Base-by-base conservation (phyloP, 2,113 vertebrate species). In the Planiliza haematocheilus region DNA sequence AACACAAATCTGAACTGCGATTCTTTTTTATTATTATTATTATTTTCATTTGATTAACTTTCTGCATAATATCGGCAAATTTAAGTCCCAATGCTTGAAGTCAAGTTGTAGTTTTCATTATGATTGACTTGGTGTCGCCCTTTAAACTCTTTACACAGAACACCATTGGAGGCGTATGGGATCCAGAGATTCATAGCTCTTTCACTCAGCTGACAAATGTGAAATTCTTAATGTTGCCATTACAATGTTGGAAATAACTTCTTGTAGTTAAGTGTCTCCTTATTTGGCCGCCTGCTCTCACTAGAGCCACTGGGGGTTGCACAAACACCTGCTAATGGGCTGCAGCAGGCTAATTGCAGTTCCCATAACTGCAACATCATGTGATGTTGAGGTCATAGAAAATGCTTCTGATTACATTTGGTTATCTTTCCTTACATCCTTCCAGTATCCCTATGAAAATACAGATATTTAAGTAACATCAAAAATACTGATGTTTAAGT, bases 281-380 rank as follows among this genome's bases (percentile, higher is more conserved):
- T 85, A 85, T 89, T 89, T 86, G 89, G 84, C 64, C 30, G 60
- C 48, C 69, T 81, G 59, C 24, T 57, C 74, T 70, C 78, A 64
- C 20, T 41, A 58, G 45, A 52, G 69, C 76, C 81, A 72, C 83
- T 12, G 10, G 79, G 87, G 83, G 78, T 14, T 39, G 58, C 37
- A 63, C 48, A 58, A 77, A 50, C 90, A 91, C 90, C 79, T 89
- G 87, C 77, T 91, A 69, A 57, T 74, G 71, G 65, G 72, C 62
- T 64, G 61, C 66, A 70, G 65, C 53, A 55, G 83, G 72, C 21
- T 74, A 73, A 83, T 70, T 71, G 59, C 67, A 53, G 18, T 46
- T 83, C 81, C 68, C 82, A 43, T 48, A 49, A 77, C 61, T 34
- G 55, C 50, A 50, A 38, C 51, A 63, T 78, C 70, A 70, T 74